Evolutionary conservation across 2,888 invertebrate species (phyloP), one percentile per base, ranked within the genome.

Genomic region (Amiota mariae): DNA sequence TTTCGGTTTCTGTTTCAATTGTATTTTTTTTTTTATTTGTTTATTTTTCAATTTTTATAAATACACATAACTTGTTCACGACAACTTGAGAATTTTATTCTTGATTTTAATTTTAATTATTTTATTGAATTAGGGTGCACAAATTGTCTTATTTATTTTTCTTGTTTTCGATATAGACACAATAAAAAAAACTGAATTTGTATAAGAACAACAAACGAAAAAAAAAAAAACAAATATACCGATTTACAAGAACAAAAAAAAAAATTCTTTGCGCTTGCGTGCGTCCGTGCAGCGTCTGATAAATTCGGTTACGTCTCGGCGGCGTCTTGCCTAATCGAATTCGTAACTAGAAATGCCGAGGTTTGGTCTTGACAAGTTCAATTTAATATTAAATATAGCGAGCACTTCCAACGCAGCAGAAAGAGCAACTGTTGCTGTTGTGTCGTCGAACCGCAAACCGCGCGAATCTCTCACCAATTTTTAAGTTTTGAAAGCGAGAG

Each of bases 271-370:
- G 36, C 36, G 36, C 36, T 6, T 36, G 36, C 36, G 36, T 36
- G 36, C 36, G 36, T 36, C 36, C 36, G 36, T 36, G 36, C 36
- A 36, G 36, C 36, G 36, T 36, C 36, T 36, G 36, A 36, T 36
- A 36, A 36, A 36, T 36, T 36, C 36, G 36, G 36, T 36, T 36
- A 36, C 36, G 36, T 24, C 46, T 73, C 11, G 18, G 75, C 77
- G 74, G 72, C 76, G 84, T 84, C 80, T 84, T 81, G 78, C 81
- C 82, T 77, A 78, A 79, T 76, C 84, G 85, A 77, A 81, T 77
- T 77, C 85, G 82, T 80, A 84, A 82, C 85, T 83, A 77, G 81
- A 80, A 87, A 85, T 87, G 86, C 81, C 84, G 80, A 74, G 81
- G 75, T 77, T 76, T 79, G 76, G 78, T 73, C 72, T 77, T 75